These are phyloP conservation scores for Trachythela sp. DNA, from an alignment of 64 coral and sea anemone genomes.

Conservation along the genomic window DNA sequence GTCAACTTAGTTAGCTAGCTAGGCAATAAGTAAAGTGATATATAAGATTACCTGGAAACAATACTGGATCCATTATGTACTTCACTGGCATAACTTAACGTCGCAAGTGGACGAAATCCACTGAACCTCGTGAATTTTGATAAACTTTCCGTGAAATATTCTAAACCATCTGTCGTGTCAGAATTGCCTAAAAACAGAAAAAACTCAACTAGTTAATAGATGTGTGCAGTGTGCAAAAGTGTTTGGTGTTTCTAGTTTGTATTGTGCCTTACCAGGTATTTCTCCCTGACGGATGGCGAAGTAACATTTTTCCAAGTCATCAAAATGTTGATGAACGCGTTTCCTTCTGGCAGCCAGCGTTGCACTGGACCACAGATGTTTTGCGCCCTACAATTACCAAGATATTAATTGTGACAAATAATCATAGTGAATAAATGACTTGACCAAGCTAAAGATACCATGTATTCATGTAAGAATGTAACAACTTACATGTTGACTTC, in stretches of 20 bases:
- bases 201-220: not conserved
- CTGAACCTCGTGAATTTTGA: slow-evolving; percentile 98
- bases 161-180: slow-evolving; percentile 72
- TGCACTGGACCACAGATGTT: slow-evolving; percentile 68
- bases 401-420: not conserved
- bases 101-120: slow-evolving; percentile 86
- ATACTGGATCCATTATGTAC: slow-evolving; percentile 96
- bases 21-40: not conserved
- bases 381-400: slow-evolving; percentile 81
- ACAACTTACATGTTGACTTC: slow-evolving; percentile 92
- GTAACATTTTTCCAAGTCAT: slow-evolving; percentile 98
- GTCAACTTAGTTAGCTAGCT: too few species aligned
- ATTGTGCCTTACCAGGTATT: slow-evolving; percentile 63
- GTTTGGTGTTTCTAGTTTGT: too few species aligned
- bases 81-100: slow-evolving; percentile 97
- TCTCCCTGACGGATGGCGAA: slow-evolving; percentile 97
- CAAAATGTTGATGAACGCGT: slow-evolving; percentile 95
- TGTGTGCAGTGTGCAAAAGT: not conserved
- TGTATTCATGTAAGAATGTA: too few species aligned
- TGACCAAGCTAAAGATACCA: too few species aligned
- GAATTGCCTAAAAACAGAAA: slow-evolving; percentile 44
- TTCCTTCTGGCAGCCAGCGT: slow-evolving; percentile 87
- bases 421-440: too few species aligned
- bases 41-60: slow-evolving; percentile 71
- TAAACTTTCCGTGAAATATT: slow-evolving; percentile 97